phyloP scores from a whole-genome alignment of 2,888 invertebrate species.

The Tromatobia lineatoria region DNA sequence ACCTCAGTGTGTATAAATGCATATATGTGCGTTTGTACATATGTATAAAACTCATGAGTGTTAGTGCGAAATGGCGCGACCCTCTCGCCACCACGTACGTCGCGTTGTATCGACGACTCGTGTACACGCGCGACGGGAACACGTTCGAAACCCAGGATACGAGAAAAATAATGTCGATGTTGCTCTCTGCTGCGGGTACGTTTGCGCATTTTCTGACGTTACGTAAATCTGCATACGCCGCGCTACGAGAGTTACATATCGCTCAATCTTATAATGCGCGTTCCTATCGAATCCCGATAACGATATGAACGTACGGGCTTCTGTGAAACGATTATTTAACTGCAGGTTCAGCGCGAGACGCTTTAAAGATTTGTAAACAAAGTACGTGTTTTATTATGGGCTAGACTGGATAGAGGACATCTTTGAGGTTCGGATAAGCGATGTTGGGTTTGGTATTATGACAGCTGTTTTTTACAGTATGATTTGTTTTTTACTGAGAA shows the following conservation, averaged over 20 bases:
- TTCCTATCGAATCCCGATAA: conserved; percentile 28
- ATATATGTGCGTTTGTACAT: conserved; percentile 36
- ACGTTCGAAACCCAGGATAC: conserved; percentile 45
- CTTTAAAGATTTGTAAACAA: not conserved
- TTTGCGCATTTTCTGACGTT: conserved; percentile 60
- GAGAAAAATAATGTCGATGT: conserved; percentile 54
- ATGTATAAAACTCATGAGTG: conserved; percentile 56
- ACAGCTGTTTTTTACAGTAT: too few species aligned
- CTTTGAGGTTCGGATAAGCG: not conserved
- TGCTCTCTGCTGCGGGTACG: conserved; percentile 49
- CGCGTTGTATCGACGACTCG: conserved; percentile 62
- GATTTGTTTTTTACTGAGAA: too few species aligned
- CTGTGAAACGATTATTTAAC: not conserved
- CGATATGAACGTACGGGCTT: conserved; percentile 12
- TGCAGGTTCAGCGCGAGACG: conserved; percentile 19
- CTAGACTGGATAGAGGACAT: not conserved
- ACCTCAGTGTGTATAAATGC: not conserved
- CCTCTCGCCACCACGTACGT: conserved; percentile 29
- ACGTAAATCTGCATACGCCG: conserved; percentile 67
- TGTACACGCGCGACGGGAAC: conserved; percentile 50
- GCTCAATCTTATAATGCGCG: conserved; percentile 35
- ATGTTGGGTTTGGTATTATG: not conserved
- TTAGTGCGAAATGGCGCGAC: conserved; percentile 23
- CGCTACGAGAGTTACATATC: not conserved
- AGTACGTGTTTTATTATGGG: not conserved